Evolutionary conservation across 2,797 vertebrate genomes (phyloP), one percentile per base, ranked within the genome.

Genomic region (Lophius americanus): DNA sequence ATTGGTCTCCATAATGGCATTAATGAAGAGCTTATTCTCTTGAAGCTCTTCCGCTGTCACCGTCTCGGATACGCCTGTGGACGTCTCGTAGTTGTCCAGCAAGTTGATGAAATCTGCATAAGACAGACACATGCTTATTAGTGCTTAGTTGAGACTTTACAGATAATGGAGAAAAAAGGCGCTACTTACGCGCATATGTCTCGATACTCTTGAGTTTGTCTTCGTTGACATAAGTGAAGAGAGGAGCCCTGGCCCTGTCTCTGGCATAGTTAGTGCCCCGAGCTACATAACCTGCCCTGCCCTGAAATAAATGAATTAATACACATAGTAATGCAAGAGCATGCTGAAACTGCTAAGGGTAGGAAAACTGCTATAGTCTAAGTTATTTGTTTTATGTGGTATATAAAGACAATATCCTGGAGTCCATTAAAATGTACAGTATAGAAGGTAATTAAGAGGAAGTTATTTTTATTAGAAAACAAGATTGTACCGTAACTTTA

Each of bases 61-160:
- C 0, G 81, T 92, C 91, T 97, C 95, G 7, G 92, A 75, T 38
- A 94, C 83, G 0, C 95, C 94, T 0, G 96, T 96, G 50, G 94
- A 93, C 79, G 68, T 79, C 89, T 96, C 94, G 42, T 96, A 97
- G 87, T 96, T 97, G 92, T 96, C 95, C 91, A 97, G 70, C 54
- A 97, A 83, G 51, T 87, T 93, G 65, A 95, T 90, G 71, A 96
- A 96, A 46, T 92, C 95, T 97, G 68, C 5, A 75, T 2, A 46
- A 49, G 51, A 50, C 9, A 6, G 9, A 14, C 1, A 2, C 3
- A 2, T 6, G 12, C 38, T 65, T 5, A 7, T 75, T n/a, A 58
- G n/a, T n/a, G n/a, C n/a, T n/a, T 43, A 1, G 4, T 14, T 41
- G 2, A 2, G 11, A 32, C 3, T 38, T 46, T 49, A 38, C 3